These are phyloP conservation scores for Nomada hirtipes DNA, from an alignment of 2,888 invertebrate species.

Conservation along the genomic window DNA sequence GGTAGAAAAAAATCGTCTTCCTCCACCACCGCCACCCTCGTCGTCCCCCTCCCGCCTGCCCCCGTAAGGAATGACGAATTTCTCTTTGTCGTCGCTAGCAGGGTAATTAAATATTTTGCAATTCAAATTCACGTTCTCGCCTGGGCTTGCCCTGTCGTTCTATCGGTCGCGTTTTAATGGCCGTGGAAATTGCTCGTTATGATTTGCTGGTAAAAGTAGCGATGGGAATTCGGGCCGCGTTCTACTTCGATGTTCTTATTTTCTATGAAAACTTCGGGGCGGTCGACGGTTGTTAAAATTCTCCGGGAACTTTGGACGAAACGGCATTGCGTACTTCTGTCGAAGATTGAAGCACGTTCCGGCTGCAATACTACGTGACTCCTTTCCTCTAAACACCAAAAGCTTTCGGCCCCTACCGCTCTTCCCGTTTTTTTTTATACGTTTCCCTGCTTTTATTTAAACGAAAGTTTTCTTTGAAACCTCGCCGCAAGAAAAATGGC, in stretches of 20 bases:
- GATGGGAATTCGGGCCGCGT: neutral
- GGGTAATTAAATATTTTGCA: conserved; percentile 30
- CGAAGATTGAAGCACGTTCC: conserved; percentile 67
- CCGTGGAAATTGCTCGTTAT: neutral
- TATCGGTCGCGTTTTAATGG: neutral
- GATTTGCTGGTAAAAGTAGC: neutral
- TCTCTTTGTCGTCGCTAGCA: conserved; percentile 4
- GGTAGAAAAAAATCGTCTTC: neutral
- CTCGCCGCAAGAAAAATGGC: neutral
- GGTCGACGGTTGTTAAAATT: conserved; percentile 44
- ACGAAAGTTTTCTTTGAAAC: neutral
- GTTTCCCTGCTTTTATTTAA: neutral
- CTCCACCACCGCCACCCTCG: too few species aligned
- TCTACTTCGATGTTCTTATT: neutral
- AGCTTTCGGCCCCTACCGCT: neutral
- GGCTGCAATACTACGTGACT: conserved; percentile 66
- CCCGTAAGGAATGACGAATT: neutral
- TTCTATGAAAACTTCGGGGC: conserved; percentile 28
- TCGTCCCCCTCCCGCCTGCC: neutral
- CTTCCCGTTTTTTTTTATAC: neutral
- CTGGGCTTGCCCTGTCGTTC: neutral
- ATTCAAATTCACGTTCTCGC: conserved; percentile 18
- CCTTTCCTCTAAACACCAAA: conserved; percentile 32
- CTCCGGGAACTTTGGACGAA: conserved; percentile 31
- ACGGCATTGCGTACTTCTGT: conserved; percentile 47